Evolutionary conservation across 2,888 invertebrate genomes (phyloP).

Genomic region (Pantelozetes paolii): DNA sequence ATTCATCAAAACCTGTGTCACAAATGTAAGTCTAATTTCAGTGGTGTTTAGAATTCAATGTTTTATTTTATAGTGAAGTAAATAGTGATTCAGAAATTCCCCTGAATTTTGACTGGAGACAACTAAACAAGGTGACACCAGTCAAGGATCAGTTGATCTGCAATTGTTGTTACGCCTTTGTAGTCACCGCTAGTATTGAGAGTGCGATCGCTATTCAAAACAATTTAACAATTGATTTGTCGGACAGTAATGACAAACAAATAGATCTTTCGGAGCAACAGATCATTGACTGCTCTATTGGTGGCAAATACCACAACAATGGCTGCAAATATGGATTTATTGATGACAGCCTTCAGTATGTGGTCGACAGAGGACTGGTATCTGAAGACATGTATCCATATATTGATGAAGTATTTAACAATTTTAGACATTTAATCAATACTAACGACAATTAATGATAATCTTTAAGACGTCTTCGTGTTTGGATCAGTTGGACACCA

Average conservation of each 20-base stretch:
- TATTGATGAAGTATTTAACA: background rate
- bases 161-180: constrained; percentile 34
- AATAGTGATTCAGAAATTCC: background rate
- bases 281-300: constrained; percentile 26
- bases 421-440: too few relatives aligned
- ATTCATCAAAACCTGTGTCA: too few relatives aligned
- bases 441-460: too few relatives aligned
- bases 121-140: constrained; percentile 26
- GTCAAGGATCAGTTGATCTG: constrained; percentile 19
- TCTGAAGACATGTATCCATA: constrained; percentile 32
- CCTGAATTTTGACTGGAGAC: constrained; percentile 25
- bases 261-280: constrained; percentile 36
- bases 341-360: constrained; percentile 32
- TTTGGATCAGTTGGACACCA: background rate
- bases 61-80: background rate
- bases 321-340: constrained; percentile 38
- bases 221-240: background rate
- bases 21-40: too few relatives aligned
- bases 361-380: constrained; percentile 35
- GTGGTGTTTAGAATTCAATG: background rate
- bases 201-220: constrained; percentile 33
- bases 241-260: background rate
- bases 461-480: constrained; percentile 14
- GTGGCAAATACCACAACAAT: constrained; percentile 21
- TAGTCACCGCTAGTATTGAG: constrained; percentile 32